Evolutionary conservation across 2,113 vertebrate genomes (phyloP).

Genomic region (Nicator chloris): DNA sequence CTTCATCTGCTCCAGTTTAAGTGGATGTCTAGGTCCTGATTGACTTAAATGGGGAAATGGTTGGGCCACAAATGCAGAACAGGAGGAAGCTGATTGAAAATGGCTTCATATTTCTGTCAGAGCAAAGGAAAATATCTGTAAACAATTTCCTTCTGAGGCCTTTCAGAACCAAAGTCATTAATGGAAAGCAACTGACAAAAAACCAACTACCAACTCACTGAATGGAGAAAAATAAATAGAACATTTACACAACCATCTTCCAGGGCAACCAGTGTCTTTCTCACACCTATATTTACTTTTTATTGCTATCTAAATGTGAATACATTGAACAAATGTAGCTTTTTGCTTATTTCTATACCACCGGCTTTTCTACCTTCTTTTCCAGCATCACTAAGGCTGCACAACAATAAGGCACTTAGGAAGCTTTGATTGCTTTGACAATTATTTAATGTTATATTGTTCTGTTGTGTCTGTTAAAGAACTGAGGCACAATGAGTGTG

Average conservation of each 20-base stretch:
- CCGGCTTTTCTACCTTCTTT: not conserved
- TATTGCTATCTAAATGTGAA: not conserved
- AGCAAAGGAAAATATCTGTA: slow-evolving; percentile 57
- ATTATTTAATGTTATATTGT: not conserved
- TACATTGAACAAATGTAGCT: not conserved
- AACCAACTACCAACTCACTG: not conserved
- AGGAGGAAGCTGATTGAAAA: slow-evolving; percentile 40
- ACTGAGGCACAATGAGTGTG: not conserved
- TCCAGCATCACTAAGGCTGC: not conserved
- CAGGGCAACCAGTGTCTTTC: not conserved
- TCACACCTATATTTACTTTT: not conserved
- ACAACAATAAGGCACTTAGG: not conserved
- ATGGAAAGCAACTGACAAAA: slow-evolving; percentile 51
- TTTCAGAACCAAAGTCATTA: slow-evolving; percentile 32
- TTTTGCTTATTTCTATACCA: not conserved
- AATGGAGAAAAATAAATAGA: not conserved
- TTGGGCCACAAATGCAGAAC: slow-evolving; percentile 2
- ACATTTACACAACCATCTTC: not conserved
- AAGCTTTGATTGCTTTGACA: not conserved
- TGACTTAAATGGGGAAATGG: slow-evolving; percentile 13
- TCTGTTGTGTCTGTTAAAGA: not conserved
- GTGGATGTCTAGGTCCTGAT: not conserved
- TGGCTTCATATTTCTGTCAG: slow-evolving; percentile 47
- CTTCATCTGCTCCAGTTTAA: slow-evolving; percentile 55
- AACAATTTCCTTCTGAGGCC: slow-evolving; percentile 51